Conservation (phyloP, 2,888 invertebrate species). For the Tinea semifulvella region DNA sequence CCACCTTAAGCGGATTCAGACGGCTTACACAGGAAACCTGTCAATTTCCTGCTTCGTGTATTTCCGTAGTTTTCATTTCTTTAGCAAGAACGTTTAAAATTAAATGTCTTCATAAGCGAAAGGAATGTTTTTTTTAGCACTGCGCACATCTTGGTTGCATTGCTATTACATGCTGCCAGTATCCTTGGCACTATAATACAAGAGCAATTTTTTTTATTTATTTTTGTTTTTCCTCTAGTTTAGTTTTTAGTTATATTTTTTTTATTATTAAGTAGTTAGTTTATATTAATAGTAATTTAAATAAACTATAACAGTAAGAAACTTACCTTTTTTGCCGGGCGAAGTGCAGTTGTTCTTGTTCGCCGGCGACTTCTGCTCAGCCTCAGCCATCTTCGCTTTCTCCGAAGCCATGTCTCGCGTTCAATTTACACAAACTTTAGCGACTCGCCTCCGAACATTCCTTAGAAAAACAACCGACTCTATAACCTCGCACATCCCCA, state of each 20-base stretch:
- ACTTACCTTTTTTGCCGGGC: slow-evolving; percentile 60
- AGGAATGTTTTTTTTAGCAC: no score
- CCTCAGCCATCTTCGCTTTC: slow-evolving; percentile 59
- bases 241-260: no score
- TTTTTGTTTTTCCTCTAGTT: no score
- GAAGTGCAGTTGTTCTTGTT: slow-evolving; percentile 60
- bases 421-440: slow-evolving; percentile 28
- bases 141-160: no score
- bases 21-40: slow-evolving; percentile 7
- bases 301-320: no score
- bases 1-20: slow-evolving; percentile 10
- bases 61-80: slow-evolving; percentile 7
- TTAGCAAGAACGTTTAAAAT: no score
- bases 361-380: slow-evolving; percentile 54
- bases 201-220: no score
- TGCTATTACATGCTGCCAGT: no score
- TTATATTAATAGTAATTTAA: no score
- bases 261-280: no score
- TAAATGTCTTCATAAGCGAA: no score
- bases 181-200: no score
- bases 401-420: slow-evolving; percentile 50
- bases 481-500: slow-evolving; percentile 4
- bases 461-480: neutral
- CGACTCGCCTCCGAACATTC: slow-evolving; percentile 12
- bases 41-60: slow-evolving; percentile 4